Percentiles rank a stretch among this genome's conserved stretches.
Conservation (phyloP, 2,888 invertebrate genomes). For the Acronicta alni region DNA sequence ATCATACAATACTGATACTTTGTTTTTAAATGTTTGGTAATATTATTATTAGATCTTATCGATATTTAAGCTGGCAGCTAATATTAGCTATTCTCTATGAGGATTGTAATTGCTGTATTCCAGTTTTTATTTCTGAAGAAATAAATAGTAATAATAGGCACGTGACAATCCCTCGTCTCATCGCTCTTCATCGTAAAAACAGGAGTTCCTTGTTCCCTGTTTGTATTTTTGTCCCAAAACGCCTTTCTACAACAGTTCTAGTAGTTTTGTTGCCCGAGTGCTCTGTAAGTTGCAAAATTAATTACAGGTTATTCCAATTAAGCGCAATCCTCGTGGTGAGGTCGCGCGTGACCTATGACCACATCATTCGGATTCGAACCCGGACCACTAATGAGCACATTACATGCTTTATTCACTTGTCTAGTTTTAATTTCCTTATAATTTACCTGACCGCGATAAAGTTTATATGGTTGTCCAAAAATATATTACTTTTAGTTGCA, state of each 20-base stretch:
- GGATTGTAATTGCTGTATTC: too few species aligned
- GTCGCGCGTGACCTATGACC: slow-evolving; percentile 43
- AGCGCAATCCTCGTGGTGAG: slow-evolving; percentile 27
- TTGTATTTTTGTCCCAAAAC: neutral
- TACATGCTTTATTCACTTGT: slow-evolving; percentile 9
- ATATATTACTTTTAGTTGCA: too few species aligned
- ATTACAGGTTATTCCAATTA: slow-evolving; percentile 30
- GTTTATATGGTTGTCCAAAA: too few species aligned
- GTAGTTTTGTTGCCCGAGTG: slow-evolving; percentile 1
- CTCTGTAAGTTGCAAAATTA: slow-evolving; percentile 23
- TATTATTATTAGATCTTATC: too few species aligned
- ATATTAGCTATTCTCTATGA: too few species aligned
- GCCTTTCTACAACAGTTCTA: slow-evolving; percentile 1
- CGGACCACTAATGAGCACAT: slow-evolving; percentile 21
- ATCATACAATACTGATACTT: too few species aligned
- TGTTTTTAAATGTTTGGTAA: too few species aligned
- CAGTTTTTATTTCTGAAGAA: too few species aligned
- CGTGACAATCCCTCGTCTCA: neutral
- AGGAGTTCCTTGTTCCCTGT: neutral
- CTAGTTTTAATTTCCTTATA: neutral
- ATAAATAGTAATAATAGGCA: too few species aligned
- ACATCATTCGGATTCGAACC: slow-evolving; percentile 11
- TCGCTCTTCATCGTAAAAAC: neutral
- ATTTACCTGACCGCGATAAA: neutral
- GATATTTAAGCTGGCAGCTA: too few species aligned